Percentiles rank a stretch among this genome's conserved stretches.
phyloP scores from a whole-genome alignment of 2,797 vertebrate genomes.

The Anolis apletophallus region DNA sequence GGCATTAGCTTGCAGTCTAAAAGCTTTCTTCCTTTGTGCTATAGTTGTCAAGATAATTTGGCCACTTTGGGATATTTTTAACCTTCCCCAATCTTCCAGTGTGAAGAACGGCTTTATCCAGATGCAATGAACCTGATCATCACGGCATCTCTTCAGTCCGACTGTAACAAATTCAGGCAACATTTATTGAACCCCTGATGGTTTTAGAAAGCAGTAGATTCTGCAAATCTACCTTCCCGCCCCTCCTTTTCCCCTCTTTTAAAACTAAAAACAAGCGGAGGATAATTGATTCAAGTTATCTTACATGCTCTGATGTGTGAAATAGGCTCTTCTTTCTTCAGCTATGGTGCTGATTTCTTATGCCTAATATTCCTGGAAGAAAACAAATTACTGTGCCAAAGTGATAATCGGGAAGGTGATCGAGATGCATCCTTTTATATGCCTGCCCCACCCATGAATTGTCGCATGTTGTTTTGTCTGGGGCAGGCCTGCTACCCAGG shows the following conservation, averaged over 20 bases:
- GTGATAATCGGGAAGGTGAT: background rate
- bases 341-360: background rate
- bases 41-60: constrained; percentile 1
- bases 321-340: constrained; percentile 44
- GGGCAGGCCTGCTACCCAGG: no score
- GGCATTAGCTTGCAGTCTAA: background rate
- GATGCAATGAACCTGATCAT: constrained; percentile 5
- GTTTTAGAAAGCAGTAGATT: constrained; percentile 15
- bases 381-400: constrained; percentile 24
- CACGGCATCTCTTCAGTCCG: constrained; percentile 9
- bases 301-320: constrained; percentile 55
- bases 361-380: constrained; percentile 28
- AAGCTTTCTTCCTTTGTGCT: background rate
- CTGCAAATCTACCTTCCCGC: background rate
- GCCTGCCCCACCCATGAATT: background rate
- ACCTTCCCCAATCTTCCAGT: background rate
- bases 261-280: constrained; percentile 44
- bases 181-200: constrained; percentile 1
- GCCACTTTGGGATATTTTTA: background rate
- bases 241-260: constrained; percentile 27
- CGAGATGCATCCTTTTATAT: background rate
- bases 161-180: constrained; percentile 15
- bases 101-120: background rate
- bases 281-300: constrained; percentile 49
- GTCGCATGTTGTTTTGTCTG: background rate